Conservation (phyloP, 1,140 invertebrate species). For the Anthonomus grandis region DNA sequence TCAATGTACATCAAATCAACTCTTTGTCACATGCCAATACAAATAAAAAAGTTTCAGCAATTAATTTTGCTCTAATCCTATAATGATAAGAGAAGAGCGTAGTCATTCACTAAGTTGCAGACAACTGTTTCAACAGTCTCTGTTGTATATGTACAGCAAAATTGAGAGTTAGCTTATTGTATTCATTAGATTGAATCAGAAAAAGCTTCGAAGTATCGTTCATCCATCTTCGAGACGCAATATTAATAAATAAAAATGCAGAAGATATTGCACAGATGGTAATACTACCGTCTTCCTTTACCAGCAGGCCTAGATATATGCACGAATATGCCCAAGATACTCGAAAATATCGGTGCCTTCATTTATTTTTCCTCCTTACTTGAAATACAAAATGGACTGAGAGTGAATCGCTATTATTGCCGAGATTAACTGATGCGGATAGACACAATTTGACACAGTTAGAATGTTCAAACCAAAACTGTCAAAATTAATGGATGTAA, state of each 20-base stretch:
- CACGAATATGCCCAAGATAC: no score
- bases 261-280: no score
- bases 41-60: conserved; percentile 42
- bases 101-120: conserved; percentile 39
- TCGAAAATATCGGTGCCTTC: no score
- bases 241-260: conserved; percentile 34
- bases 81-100: conserved; percentile 45
- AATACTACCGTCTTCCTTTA: no score
- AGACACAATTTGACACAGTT: no score
- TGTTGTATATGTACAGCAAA: conserved; percentile 53
- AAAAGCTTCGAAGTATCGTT: conserved; percentile 44
- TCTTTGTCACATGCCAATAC: conserved; percentile 30
- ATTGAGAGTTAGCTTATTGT: conserved; percentile 50
- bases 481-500: no score
- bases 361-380: no score
- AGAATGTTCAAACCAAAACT: no score
- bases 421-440: no score
- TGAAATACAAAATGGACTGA: no score
- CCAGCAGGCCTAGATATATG: no score
- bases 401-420: no score
- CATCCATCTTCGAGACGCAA: conserved; percentile 40
- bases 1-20: conserved; percentile 48
- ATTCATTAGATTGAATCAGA: conserved; percentile 50
- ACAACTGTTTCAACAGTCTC: conserved; percentile 47
- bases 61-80: conserved; percentile 46